Evolutionary conservation across 2,113 vertebrate genomes (phyloP).

Genomic region (Sorex fumeus): DNA sequence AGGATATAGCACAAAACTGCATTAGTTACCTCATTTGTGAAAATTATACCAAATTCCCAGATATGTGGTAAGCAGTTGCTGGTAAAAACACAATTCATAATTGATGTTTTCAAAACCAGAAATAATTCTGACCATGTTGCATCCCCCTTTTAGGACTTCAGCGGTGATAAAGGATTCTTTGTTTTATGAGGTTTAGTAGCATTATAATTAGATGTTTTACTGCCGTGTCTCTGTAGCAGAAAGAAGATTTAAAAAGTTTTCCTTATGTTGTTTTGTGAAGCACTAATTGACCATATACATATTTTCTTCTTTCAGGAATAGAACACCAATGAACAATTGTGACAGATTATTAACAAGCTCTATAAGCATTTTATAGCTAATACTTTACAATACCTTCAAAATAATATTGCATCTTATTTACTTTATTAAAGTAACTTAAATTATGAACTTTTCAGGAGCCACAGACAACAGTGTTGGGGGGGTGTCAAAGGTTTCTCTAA

Average conservation of each 20-base stretch:
- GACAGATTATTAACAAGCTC: neutral
- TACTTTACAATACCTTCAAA: constrained; percentile 18
- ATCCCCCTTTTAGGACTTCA: constrained; percentile 49
- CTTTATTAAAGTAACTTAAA: neutral
- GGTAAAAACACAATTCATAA: constrained; percentile 71
- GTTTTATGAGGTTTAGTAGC: constrained; percentile 60
- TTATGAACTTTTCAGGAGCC: too few species aligned
- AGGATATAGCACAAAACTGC: constrained; percentile 36
- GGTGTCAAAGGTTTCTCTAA: too few species aligned
- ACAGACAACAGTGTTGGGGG: too few species aligned
- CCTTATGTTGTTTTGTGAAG: neutral
- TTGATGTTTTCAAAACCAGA: constrained; percentile 71
- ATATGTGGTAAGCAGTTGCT: constrained; percentile 45
- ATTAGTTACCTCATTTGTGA: constrained; percentile 70
- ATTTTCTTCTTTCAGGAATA: constrained; percentile 7
- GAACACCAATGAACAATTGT: constrained; percentile 1
- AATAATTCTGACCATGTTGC: constrained; percentile 53
- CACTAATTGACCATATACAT: neutral
- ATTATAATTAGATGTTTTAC: constrained; percentile 45
- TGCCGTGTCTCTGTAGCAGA: neutral
- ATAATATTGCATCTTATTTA: neutral
- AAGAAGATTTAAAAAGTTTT: neutral
- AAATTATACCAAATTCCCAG: constrained; percentile 75
- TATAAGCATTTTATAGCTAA: neutral
- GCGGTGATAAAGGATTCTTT: constrained; percentile 56